phyloP scores from a whole-genome alignment of 2,888 invertebrate species.

The Tubulanus polymorphus region DNA sequence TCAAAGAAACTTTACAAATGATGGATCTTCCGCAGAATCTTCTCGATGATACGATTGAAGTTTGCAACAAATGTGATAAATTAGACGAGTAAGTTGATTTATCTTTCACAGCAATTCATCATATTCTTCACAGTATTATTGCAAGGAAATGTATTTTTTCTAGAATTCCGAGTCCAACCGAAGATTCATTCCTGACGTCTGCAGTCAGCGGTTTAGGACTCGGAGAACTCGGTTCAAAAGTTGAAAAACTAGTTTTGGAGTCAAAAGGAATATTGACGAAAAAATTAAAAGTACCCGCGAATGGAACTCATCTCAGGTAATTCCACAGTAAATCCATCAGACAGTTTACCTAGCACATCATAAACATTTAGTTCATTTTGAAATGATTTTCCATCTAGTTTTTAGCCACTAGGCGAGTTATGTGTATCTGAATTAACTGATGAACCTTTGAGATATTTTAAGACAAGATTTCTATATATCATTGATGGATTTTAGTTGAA shows the following conservation, averaged over 20 bases:
- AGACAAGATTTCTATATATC: too few species aligned
- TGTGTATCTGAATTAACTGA: background rate
- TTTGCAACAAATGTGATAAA: conserved; percentile 73
- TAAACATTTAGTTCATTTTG: background rate
- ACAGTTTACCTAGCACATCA: background rate
- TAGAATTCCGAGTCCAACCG: conserved; percentile 24
- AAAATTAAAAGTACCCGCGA: conserved; percentile 55
- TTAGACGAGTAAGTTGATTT: conserved; percentile 35
- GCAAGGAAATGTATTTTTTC: conserved; percentile 20
- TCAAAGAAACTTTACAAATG: conserved; percentile 63
- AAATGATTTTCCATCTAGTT: background rate
- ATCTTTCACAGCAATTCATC: too few species aligned
- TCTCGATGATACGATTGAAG: conserved; percentile 61
- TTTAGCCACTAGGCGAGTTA: background rate
- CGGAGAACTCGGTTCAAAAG: conserved; percentile 49
- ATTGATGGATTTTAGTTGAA: too few species aligned
- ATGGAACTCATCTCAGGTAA: conserved; percentile 36
- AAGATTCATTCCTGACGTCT: conserved; percentile 44
- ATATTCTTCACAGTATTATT: too few species aligned
- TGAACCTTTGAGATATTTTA: background rate
- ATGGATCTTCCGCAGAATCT: conserved; percentile 57
- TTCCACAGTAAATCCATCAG: background rate
- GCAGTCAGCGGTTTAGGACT: conserved; percentile 58
- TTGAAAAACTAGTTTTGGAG: conserved; percentile 58
- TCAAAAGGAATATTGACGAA: conserved; percentile 58